A percentile compares a stretch with the other conserved stretches of the same genome.
Conservation (phyloP, 2,113 vertebrate species). For the Leucosticte australis region DNA sequence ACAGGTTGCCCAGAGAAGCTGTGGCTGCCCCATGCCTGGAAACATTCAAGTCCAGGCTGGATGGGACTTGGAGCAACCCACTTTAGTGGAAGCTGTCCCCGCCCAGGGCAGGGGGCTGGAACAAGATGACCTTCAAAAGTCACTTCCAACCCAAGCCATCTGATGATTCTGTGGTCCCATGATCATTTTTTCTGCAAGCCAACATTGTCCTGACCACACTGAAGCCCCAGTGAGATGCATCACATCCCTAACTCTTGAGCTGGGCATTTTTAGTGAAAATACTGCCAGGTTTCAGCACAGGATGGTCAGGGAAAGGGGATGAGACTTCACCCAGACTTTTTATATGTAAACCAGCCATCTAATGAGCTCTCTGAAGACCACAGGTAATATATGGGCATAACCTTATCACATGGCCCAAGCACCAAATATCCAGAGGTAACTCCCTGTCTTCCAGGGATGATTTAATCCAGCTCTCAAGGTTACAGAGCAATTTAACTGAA, state of each 20-base stretch:
- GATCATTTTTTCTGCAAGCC: background rate
- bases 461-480: conserved; percentile 20
- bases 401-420: background rate
- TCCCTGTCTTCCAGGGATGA: background rate
- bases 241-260: background rate
- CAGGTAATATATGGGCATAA: conserved; percentile 17
- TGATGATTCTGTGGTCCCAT: background rate
- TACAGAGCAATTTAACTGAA: background rate
- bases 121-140: background rate
- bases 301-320: background rate
- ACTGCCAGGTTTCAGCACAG: background rate
- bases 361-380: conserved; percentile 58
- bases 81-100: background rate
- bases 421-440: background rate
- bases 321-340: background rate
- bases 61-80: background rate
- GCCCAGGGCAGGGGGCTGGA: fast-evolving
- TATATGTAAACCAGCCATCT: conserved; percentile 1
- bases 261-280: background rate
- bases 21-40: background rate
- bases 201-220: background rate
- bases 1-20: background rate
- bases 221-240: background rate
- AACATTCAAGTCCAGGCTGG: background rate
- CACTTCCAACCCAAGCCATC: background rate